phyloP scores from a whole-genome alignment of 2,888 invertebrate genomes.

The Pammene aurita region DNA sequence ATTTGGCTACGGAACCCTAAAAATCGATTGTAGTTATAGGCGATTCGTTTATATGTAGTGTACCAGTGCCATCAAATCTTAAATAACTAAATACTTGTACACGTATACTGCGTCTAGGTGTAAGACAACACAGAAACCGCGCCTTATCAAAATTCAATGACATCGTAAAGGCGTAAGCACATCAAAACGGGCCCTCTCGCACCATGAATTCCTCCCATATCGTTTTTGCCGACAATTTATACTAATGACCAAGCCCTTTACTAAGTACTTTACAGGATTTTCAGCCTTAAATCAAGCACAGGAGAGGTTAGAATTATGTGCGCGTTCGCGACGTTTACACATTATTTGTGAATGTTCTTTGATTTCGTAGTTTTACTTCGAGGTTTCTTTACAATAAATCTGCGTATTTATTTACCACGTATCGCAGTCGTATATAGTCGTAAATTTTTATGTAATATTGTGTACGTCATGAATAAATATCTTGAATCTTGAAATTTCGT shows the following conservation, averaged over 20 bases:
- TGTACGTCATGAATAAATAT: no score
- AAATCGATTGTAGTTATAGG: no score
- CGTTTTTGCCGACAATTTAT: constrained; percentile 38
- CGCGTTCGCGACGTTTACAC: neutral
- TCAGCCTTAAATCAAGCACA: neutral
- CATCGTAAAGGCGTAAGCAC: constrained; percentile 55
- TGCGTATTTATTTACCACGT: neutral
- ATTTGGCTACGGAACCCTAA: no score
- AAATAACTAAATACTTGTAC: no score
- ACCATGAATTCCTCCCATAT: constrained; percentile 53
- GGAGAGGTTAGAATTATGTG: neutral
- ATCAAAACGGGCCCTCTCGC: constrained; percentile 54
- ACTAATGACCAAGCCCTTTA: constrained; percentile 38
- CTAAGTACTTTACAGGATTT: constrained; percentile 3
- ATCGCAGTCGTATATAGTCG: no score
- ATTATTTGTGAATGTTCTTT: constrained; percentile 13
- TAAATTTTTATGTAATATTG: no score
- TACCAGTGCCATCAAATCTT: no score
- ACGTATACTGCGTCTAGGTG: no score
- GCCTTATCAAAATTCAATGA: constrained; percentile 59
- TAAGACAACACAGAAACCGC: neutral
- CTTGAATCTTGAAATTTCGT: no score
- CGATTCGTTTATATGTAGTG: no score
- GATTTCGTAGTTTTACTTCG: neutral
- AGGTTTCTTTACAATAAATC: neutral